A percentile compares a stretch with the other conserved stretches of the same genome.
These are phyloP conservation scores for Cacoxenus indagator DNA, from an alignment of 2,888 invertebrate genomes.

Conservation along the genomic window DNA sequence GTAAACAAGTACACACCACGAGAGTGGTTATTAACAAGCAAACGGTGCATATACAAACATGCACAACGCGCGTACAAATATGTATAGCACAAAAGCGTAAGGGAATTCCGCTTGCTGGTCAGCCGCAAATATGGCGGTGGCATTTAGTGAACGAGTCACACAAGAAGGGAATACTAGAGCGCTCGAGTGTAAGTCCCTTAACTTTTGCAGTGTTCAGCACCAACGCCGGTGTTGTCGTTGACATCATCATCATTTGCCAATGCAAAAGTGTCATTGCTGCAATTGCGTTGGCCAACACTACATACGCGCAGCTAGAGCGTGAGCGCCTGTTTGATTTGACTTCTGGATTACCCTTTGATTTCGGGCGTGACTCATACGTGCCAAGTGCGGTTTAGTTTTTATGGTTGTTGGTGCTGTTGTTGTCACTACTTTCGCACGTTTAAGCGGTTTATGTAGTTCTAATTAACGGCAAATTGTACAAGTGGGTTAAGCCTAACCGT, in stretches of 20 bases:
- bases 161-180: too few species aligned
- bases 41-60: slow-evolving; percentile 4
- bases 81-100: background rate
- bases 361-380: background rate
- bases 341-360: background rate
- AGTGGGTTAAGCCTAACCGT: background rate
- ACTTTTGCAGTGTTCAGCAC: background rate
- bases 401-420: background rate
- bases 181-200: background rate
- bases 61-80: background rate
- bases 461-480: background rate
- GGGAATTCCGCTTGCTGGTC: background rate
- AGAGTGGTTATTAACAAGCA: slow-evolving; percentile 16
- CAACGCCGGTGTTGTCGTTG: background rate
- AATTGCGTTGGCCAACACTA: background rate
- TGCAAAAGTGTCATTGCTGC: background rate
- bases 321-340: background rate
- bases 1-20: slow-evolving; percentile 48
- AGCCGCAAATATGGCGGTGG: background rate
- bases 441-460: background rate
- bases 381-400: background rate
- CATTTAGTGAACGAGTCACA: background rate
- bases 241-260: background rate
- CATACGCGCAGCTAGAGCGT: background rate
- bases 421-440: background rate